Evolutionary conservation across 2,888 invertebrate species (phyloP), one percentile per base, ranked within the genome.

Genomic region (Willowsia nigromaculata): DNA sequence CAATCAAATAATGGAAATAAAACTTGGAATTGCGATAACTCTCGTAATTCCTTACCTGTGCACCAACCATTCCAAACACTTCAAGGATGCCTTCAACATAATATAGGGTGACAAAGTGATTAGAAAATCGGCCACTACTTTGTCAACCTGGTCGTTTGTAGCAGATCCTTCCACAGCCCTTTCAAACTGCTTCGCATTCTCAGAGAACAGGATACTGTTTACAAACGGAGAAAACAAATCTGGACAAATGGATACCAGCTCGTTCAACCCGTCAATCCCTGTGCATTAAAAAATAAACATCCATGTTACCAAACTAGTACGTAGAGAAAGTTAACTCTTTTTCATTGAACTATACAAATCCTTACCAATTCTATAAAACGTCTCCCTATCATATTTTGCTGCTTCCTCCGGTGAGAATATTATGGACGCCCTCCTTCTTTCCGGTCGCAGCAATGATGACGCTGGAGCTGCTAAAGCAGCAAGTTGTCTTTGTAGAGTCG

Each of bases 61-160:
- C 68, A 99, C 96, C 2, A 99, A 95, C 99, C 99, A 99, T 95
- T 99, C 99, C 71, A 99, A 94, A 1, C 98, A 96, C 94, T 98
- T 97, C 92, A 98, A 98, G 0, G 98, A 95, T 7, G 96, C 95
- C 93, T 96, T 97, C 0, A 98, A 94, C 78, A 98, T 95, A 92
- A 99, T 96, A 93, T 98, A 99, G 0, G 99, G 99, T 0, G 98
- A 97, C 4, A 99, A 93, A 50, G 96, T 95, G 1, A 96, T 94
- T 0, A 99, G 94, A 94, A 99, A 99, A 91, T 96, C 96, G 83
- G 96, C 95, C 27, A 99, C 96, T 3, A 95, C 95, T 53, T 95
- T 94, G 94, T 99, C 95, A 18, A 99, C 94, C 92, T 96, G 95
- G 89, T 96, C 94, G 93, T 99, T 99, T 0, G 96, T 95, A 90